Percentiles rank a stretch among this genome's conserved stretches.
These are phyloP conservation scores for Actinernus sp. DNA, from an alignment of 92 coral and sea anemone species.

Conservation along the genomic window DNA sequence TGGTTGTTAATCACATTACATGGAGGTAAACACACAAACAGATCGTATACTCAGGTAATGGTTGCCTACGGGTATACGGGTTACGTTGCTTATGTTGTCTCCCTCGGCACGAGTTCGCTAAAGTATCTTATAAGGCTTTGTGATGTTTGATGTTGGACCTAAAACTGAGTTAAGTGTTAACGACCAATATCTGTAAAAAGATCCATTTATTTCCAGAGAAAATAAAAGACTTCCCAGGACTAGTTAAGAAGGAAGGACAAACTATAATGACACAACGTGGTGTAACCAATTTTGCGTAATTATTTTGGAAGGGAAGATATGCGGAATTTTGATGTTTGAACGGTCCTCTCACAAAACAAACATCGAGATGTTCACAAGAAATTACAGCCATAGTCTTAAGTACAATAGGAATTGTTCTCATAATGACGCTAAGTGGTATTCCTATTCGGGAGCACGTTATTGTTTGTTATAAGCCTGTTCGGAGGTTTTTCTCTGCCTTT, in stretches of 20 bases:
- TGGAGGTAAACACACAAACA: too few species aligned
- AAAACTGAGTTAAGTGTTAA: too few species aligned
- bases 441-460: slow-evolving; percentile 6
- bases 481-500: slow-evolving; percentile 2
- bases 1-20: too few species aligned
- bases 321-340: not conserved
- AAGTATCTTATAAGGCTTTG: too few species aligned
- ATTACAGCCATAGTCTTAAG: slow-evolving; percentile 8
- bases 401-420: slow-evolving; percentile 42
- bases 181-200: too few species aligned
- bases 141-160: too few species aligned
- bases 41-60: too few species aligned
- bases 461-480: slow-evolving; percentile 16
- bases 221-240: not conserved
- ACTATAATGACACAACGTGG: not conserved
- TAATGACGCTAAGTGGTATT: slow-evolving; percentile 22
- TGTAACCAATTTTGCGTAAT: not conserved
- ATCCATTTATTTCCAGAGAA: too few species aligned
- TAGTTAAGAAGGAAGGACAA: not conserved
- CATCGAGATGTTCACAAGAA: slow-evolving; percentile 8
- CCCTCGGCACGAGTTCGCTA: too few species aligned
- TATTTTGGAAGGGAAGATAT: not conserved
- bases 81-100: too few species aligned
- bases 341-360: not conserved
- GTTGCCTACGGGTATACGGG: too few species aligned